These are phyloP conservation scores for Tolypeutes matacus DNA, from an alignment of 2,797 vertebrate genomes.

Conservation along the genomic window DNA sequence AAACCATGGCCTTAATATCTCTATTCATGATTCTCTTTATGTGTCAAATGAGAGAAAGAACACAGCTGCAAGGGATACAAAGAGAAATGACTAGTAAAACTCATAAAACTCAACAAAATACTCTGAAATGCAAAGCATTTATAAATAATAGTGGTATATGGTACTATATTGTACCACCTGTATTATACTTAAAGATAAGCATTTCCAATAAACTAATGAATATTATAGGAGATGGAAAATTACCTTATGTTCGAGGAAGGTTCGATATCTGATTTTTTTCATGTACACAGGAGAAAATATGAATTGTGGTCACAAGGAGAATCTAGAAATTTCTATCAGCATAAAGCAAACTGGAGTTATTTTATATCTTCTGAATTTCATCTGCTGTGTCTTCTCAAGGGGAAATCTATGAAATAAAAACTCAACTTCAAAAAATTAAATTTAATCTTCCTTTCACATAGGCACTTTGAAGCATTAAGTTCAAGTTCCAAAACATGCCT, in stretches of 20 bases:
- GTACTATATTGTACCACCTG: neutral
- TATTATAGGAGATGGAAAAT: conserved; percentile 5
- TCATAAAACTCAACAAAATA: conserved; percentile 29
- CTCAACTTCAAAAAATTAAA: conserved; percentile 65
- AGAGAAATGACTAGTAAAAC: conserved; percentile 5
- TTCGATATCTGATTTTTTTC: neutral
- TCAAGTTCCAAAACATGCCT: conserved; percentile 64
- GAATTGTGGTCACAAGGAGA: neutral
- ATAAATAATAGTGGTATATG: neutral
- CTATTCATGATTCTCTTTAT: conserved; percentile 5
- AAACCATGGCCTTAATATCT: neutral
- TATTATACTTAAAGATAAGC: neutral
- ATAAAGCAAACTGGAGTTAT: neutral
- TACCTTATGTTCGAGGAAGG: neutral
- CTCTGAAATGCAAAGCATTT: neutral
- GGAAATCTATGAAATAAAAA: conserved; percentile 36
- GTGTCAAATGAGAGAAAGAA: conserved; percentile 32
- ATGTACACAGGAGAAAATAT: neutral
- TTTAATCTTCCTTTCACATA: conserved; percentile 54
- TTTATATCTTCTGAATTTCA: conserved; percentile 29
- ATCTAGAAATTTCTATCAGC: neutral
- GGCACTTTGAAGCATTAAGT: conserved; percentile 55
- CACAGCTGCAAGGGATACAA: neutral
- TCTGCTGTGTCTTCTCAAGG: neutral
- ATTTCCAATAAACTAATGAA: neutral